phyloP scores from a whole-genome alignment of 2,888 invertebrate species.

The Drosophila phalerata region DNA sequence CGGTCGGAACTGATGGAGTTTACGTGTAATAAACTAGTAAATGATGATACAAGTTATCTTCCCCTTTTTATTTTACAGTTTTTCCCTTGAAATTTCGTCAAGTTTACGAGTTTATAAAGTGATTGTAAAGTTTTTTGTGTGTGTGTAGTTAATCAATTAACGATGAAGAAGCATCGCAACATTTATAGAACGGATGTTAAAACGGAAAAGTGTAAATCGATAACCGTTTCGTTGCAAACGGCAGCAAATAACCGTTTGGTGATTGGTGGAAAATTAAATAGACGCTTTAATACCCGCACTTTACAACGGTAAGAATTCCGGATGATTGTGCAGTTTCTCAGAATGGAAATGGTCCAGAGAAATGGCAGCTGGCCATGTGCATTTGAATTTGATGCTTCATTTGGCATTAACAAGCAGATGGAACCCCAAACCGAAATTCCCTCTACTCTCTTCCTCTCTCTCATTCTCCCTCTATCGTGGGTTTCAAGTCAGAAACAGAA shows the following conservation, averaged over 20 bases:
- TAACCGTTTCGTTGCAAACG: constrained; percentile 16
- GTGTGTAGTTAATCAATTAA: constrained; percentile 22
- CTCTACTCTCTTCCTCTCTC: neutral
- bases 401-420: constrained; percentile 32
- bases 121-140: constrained; percentile 17
- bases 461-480: neutral
- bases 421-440: neutral
- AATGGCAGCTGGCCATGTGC: constrained; percentile 28
- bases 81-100: constrained; percentile 9
- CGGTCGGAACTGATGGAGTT: constrained; percentile 18
- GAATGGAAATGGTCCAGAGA: constrained; percentile 6
- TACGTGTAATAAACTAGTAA: constrained; percentile 4
- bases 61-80: neutral
- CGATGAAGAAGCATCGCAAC: constrained; percentile 39
- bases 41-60: constrained; percentile 9
- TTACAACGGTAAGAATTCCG: constrained; percentile 42
- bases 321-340: constrained; percentile 11
- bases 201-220: constrained; percentile 32
- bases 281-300: constrained; percentile 24
- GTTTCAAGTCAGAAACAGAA: constrained; percentile 25
- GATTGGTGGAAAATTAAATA: constrained; percentile 26
- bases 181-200: constrained; percentile 34
- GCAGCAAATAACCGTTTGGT: constrained; percentile 20
- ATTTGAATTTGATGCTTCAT: constrained; percentile 39
- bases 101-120: constrained; percentile 18